Base-by-base conservation (phyloP, 2,797 vertebrate genomes). In the Todus mexicanus region DNA sequence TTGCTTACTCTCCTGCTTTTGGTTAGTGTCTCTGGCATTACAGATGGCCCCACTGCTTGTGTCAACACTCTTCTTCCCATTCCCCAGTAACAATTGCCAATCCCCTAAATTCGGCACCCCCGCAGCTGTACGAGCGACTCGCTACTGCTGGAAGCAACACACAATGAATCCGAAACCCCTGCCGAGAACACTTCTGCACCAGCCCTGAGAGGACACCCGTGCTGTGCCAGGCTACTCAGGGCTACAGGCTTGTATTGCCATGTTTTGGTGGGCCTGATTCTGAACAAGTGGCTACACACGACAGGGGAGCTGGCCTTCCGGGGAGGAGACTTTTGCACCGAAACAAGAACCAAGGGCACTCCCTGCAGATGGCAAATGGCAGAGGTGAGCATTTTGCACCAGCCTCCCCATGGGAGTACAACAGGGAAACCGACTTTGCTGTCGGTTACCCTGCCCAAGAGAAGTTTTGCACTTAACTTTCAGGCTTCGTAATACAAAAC, bases 151-250 rank as follows among this genome's bases (percentile, higher is more conserved):
- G 50, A 78, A 68, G 56, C 14, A 59, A 27, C 14, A 18, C 4
- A 15, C 7, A 15, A 0, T 2, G 47, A 68, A 66, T 12, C 5
- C 3, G 1, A 61, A 75, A 63, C 4, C 8, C 8, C 47, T 40
- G 29, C 22, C 4, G 13, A 61, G 47, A 57, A n/a, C n/a, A 33
- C 33, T 66, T 26, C 31, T n/a, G 56, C 47, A 48, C 5, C 63
- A 56, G 70, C 43, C 10, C 60, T 1, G 17, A 2, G 2, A 82
- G 57, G 53, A 83, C 20, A 35, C 12, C 48, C 31, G 2, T 5
- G 31, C 57, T 51, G 65, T 29, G 57, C 74, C 53, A 10, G 0
- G 17, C 38, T 48, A 60, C 3, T 6, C 29, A 76, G 31, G n/a
- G 15, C 72, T 43, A 61, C 47, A 35, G 54, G 20, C 31, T 20